These are phyloP conservation scores for Gymnoscopelus braueri DNA, from an alignment of 2,797 vertebrate genomes.

Conservation along the genomic window DNA sequence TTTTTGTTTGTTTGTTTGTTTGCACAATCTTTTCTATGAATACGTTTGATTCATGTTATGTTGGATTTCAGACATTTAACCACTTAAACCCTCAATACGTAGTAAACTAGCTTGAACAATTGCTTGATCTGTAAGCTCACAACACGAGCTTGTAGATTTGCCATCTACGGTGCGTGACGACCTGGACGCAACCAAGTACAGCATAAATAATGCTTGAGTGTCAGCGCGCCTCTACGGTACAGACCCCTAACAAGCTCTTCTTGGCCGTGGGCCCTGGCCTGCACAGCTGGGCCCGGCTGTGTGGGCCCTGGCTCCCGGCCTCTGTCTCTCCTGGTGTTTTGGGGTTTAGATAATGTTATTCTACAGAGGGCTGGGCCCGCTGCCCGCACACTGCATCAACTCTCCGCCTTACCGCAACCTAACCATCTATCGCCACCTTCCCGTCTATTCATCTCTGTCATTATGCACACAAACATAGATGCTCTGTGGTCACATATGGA, in stretches of 20 bases:
- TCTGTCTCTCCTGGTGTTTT: slow-evolving; percentile 66
- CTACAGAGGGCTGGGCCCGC: slow-evolving; percentile 67
- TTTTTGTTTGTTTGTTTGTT: too few relatives aligned
- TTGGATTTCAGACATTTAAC: too few relatives aligned
- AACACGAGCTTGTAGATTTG: too few relatives aligned
- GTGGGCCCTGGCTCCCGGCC: slow-evolving; percentile 46
- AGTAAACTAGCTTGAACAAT: too few relatives aligned
- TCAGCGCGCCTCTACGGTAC: slow-evolving; percentile 42
- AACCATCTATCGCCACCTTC: slow-evolving; percentile 19
- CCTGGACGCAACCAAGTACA: too few relatives aligned
- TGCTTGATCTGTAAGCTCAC: too few relatives aligned
- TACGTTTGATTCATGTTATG: too few relatives aligned
- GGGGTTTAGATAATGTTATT: slow-evolving; percentile 81
- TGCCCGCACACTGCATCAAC: slow-evolving; percentile 65
- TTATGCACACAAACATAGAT: slow-evolving; percentile 13
- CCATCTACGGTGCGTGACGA: too few relatives aligned
- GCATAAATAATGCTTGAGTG: slow-evolving; percentile 5
- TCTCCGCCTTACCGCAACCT: slow-evolving; percentile 46
- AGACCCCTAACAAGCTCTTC: slow-evolving; percentile 37
- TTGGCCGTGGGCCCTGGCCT: slow-evolving; percentile 56
- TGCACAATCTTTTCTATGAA: too few relatives aligned
- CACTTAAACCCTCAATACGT: too few relatives aligned
- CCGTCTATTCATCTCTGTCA: slow-evolving; percentile 21
- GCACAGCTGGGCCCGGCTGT: slow-evolving; percentile 73
- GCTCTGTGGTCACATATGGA: not conserved